Conservation (phyloP, 2,797 vertebrate genomes). For the Taeniopygia guttata region DNA sequence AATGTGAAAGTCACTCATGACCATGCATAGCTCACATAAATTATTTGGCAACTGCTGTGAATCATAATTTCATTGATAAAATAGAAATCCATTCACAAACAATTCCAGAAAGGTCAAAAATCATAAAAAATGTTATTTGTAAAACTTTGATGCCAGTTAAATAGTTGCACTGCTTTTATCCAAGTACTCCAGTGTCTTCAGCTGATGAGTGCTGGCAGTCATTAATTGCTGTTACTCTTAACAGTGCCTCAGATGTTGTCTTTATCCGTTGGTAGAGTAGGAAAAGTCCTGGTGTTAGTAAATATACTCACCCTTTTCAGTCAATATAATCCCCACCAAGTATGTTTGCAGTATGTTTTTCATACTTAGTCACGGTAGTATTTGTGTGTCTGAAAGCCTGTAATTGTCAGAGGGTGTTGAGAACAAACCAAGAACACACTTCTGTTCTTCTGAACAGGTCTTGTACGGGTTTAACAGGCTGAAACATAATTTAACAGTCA, state of each 20-base stretch:
- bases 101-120: neutral
- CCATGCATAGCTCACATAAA: neutral
- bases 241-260: neutral
- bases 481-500: neutral
- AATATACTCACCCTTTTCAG: neutral
- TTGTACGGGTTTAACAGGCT: neutral
- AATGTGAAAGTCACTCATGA: neutral
- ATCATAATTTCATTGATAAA: neutral
- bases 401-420: neutral
- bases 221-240: neutral
- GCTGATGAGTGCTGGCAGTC: neutral
- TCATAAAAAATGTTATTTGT: neutral
- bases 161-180: neutral
- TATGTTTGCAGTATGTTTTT: neutral
- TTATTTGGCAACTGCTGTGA: neutral
- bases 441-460: neutral
- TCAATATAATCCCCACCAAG: neutral
- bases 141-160: neutral
- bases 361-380: neutral
- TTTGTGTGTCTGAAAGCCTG: neutral
- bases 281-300: neutral
- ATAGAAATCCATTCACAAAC: neutral
- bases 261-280: neutral
- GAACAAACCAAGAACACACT: neutral
- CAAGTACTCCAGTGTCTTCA: neutral